Evolutionary conservation across 2,113 vertebrate species (phyloP).

Genomic region (Odocoileus virginianus): DNA sequence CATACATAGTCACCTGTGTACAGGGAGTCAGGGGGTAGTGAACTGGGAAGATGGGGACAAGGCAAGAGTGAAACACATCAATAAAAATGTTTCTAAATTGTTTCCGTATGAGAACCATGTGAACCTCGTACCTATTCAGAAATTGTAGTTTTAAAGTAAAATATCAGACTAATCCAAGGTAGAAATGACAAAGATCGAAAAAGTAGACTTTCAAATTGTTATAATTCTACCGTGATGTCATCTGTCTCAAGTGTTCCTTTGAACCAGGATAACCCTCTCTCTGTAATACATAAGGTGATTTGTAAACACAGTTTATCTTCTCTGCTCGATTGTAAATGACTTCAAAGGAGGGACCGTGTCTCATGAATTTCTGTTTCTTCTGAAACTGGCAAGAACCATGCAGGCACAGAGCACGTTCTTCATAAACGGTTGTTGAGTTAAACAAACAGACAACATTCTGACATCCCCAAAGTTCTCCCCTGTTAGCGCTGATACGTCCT

Average conservation of each 20-base stretch:
- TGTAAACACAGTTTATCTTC: neutral
- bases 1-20: neutral
- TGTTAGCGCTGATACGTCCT: neutral
- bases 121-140: neutral
- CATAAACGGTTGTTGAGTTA: neutral
- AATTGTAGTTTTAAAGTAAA: neutral
- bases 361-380: neutral
- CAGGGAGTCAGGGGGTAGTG: no score
- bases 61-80: neutral
- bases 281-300: no score
- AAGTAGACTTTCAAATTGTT: neutral
- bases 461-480: neutral
- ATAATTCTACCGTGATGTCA: neutral
- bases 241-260: neutral
- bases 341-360: neutral
- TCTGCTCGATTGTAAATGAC: neutral
- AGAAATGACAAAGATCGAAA: neutral
- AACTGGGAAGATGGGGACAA: neutral
- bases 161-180: neutral
- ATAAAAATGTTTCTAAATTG: neutral
- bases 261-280: neutral
- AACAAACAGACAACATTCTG: neutral
- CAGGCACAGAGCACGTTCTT: neutral
- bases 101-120: neutral
- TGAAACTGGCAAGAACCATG: neutral